Conservation (phyloP, 2,113 vertebrate species). For the Paramormyrops kingsleyae region DNA sequence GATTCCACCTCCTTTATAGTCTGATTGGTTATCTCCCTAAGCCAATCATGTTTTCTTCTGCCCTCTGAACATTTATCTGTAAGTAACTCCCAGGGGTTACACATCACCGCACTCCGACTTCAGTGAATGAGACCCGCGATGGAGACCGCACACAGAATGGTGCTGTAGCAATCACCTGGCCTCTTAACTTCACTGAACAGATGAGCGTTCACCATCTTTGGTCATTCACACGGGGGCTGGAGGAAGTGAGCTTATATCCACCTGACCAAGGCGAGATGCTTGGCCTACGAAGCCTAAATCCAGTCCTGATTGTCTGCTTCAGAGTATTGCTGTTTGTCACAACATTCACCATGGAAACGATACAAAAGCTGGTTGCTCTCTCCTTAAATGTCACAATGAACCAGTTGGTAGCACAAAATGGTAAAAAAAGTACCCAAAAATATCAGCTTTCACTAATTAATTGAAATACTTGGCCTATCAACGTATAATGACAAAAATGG, state of each 20-base stretch:
- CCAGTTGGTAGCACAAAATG: conserved; percentile 4
- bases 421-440: conserved; percentile 9
- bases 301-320: conserved; percentile 4
- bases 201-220: neutral
- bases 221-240: neutral
- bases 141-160: neutral
- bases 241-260: neutral
- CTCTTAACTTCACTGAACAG: neutral
- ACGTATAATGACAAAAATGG: conserved; percentile 3
- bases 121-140: neutral
- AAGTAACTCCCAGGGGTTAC: neutral
- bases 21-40: neutral
- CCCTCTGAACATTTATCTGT: neutral
- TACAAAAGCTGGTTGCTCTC: neutral
- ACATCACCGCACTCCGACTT: neutral
- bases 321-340: neutral
- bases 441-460: conserved; percentile 6
- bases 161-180: neutral
- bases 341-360: neutral
- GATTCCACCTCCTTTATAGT: neutral
- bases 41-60: neutral
- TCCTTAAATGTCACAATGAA: neutral
- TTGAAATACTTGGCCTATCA: neutral
- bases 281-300: neutral
- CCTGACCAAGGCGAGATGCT: neutral